Conservation (phyloP, 2,113 vertebrate species). For the Bothrops jararaca region DNA sequence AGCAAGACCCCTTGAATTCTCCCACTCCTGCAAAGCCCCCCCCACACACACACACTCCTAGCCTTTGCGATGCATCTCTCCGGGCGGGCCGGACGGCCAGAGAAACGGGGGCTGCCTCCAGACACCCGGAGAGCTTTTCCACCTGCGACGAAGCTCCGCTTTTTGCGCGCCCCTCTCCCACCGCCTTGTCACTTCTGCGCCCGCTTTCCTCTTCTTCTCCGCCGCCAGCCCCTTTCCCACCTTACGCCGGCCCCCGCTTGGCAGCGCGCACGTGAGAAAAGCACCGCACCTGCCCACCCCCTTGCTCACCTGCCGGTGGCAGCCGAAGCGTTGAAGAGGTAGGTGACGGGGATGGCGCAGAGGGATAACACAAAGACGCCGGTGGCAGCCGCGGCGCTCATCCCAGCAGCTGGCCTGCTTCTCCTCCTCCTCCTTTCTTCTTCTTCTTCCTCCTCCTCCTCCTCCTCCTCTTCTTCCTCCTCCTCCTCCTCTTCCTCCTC, state of each 20-base stretch:
- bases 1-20: not conserved
- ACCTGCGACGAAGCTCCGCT: not conserved
- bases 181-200: not conserved
- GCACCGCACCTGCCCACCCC: not conserved
- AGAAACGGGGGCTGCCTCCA: not conserved
- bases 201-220: not conserved
- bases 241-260: not conserved
- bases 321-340: conserved; percentile 78
- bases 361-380: conserved; percentile 86
- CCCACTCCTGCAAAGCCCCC: not conserved
- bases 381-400: conserved; percentile 86
- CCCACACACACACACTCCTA: not conserved
- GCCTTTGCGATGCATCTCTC: not conserved
- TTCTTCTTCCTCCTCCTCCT: not conserved
- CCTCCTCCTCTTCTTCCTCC: not conserved
- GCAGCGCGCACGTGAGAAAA: not conserved
- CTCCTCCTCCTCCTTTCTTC: not conserved
- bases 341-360: conserved; percentile 84
- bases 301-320: conserved; percentile 47
- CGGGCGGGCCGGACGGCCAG: not conserved
- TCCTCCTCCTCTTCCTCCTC: not conserved
- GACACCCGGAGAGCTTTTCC: not conserved
- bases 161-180: not conserved
- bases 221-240: not conserved
- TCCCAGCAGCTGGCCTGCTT: conserved; percentile 46